These are phyloP conservation scores for Mirza zaza DNA, from an alignment of 2,113 vertebrate genomes.

Conservation along the genomic window DNA sequence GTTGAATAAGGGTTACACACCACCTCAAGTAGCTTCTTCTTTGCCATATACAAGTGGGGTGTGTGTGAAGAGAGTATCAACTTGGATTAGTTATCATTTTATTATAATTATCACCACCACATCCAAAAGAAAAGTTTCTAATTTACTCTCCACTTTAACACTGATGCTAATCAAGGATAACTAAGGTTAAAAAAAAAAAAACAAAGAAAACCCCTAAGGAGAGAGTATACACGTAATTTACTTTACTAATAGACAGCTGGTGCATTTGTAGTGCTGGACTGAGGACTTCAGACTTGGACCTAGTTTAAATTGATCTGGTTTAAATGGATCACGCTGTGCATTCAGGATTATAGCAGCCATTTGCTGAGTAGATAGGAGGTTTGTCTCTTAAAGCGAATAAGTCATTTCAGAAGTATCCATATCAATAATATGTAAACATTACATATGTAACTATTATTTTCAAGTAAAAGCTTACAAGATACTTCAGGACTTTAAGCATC, in stretches of 20 bases:
- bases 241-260: neutral
- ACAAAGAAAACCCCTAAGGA: neutral
- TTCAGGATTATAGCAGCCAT: neutral
- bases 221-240: neutral
- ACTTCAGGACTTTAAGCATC: neutral
- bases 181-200: neutral
- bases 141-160: neutral
- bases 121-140: neutral
- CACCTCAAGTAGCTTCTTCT: neutral
- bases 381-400: neutral
- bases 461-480: neutral
- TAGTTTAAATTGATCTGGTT: neutral
- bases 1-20: neutral
- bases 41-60: neutral
- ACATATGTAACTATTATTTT: neutral
- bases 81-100: neutral
- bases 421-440: neutral
- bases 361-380: neutral
- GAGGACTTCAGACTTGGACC: neutral
- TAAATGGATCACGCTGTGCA: neutral
- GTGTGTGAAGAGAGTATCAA: neutral
- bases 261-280: neutral
- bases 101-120: constrained; percentile 8
- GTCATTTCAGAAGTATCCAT: neutral
- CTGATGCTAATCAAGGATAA: neutral